These are phyloP conservation scores for Silvanus unidentatus DNA, from an alignment of 2,888 invertebrate species.

Conservation along the genomic window DNA sequence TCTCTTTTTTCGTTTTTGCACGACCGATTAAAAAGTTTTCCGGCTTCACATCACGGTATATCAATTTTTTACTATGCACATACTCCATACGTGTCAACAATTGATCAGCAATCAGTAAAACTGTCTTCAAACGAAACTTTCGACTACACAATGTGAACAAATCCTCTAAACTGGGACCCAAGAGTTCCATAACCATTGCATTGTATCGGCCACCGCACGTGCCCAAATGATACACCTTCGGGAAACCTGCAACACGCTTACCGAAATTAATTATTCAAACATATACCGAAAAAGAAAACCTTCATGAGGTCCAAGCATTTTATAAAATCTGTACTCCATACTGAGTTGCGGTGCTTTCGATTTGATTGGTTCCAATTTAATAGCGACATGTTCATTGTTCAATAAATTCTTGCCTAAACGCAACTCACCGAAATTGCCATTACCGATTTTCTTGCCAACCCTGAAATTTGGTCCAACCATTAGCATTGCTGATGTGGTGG, in stretches of 20 bases:
- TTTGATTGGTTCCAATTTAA: conserved; percentile 99
- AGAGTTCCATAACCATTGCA: conserved; percentile 67
- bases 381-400: conserved; percentile 99
- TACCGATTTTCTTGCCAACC: conserved; percentile 99
- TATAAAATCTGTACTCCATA: conserved; percentile 99
- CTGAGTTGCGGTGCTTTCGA: conserved; percentile 99
- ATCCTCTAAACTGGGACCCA: conserved; percentile 69
- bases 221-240: conserved; percentile 68
- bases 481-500: conserved; percentile 75
- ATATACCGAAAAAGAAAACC: not conserved
- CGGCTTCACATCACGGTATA: conserved; percentile 99
- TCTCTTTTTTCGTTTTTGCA: conserved; percentile 94
- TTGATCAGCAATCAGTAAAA: conserved; percentile 67
- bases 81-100: conserved; percentile 94
- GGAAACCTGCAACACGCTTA: conserved; percentile 49
- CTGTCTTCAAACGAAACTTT: conserved; percentile 66
- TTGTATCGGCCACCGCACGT: conserved; percentile 67
- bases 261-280: not conserved
- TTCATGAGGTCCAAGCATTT: conserved; percentile 72
- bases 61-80: conserved; percentile 97
- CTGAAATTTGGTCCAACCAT: conserved; percentile 99
- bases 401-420: conserved; percentile 99
- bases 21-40: conserved; percentile 99
- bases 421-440: conserved; percentile 99
- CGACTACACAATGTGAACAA: conserved; percentile 67